Percentiles rank a stretch among this genome's conserved stretches.
These are phyloP conservation scores for Ommatoiulus sabulosus DNA, from an alignment of 2,888 invertebrate species.

Conservation along the genomic window DNA sequence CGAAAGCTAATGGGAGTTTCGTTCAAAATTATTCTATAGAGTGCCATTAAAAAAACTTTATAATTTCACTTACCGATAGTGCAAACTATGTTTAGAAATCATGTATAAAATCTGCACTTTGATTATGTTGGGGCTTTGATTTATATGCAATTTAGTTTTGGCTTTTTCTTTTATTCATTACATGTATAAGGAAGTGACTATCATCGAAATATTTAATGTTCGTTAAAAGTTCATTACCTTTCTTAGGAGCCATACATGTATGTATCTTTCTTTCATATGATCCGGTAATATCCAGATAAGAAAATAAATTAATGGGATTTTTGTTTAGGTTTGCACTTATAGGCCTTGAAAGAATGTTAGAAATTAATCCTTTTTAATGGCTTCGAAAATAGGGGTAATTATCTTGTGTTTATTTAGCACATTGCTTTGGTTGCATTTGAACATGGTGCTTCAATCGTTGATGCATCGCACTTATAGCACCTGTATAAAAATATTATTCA, in stretches of 20 bases:
- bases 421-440: neutral
- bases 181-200: slow-evolving; percentile 26
- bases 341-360: too few species aligned
- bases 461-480: too few species aligned
- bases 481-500: too few species aligned
- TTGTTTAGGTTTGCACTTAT: too few species aligned
- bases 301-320: neutral
- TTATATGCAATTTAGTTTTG: neutral
- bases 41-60: neutral
- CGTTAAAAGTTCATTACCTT: neutral
- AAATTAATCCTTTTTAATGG: too few species aligned
- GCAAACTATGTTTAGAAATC: neutral
- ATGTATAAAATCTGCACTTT: neutral
- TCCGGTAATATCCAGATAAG: neutral
- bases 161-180: neutral
- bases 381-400: too few species aligned
- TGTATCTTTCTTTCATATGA: neutral
- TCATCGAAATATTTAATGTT: neutral
- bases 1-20: too few species aligned
- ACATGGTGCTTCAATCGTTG: neutral
- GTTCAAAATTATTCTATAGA: neutral
- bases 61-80: neutral
- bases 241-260: neutral
- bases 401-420: too few species aligned
- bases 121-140: neutral